Percentiles rank a stretch among this genome's conserved stretches.
These are phyloP conservation scores for Pseudopleuronectes americanus DNA, from an alignment of 2,797 vertebrate species.

Conservation along the genomic window DNA sequence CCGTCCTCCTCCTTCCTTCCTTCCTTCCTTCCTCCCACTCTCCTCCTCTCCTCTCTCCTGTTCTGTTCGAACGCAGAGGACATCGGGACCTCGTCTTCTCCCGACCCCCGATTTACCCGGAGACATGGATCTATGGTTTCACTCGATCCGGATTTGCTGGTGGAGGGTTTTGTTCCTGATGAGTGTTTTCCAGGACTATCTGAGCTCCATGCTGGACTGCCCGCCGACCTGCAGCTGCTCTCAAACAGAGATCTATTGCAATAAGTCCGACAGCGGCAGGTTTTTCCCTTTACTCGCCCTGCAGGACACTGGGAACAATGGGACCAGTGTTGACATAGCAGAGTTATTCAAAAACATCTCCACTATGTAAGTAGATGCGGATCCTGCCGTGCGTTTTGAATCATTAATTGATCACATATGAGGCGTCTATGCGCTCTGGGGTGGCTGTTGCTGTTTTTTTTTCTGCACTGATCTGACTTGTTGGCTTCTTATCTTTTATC, in stretches of 20 bases:
- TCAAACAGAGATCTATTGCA: constrained; percentile 95
- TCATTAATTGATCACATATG: constrained; percentile 46
- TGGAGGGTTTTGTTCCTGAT: constrained; percentile 96
- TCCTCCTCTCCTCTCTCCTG: constrained; percentile 50
- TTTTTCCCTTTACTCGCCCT: constrained; percentile 96
- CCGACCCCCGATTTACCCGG: constrained; percentile 80
- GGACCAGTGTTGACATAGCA: constrained; percentile 92
- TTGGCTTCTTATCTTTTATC: constrained; percentile 32
- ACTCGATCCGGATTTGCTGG: constrained; percentile 92
- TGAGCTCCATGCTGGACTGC: constrained; percentile 95
- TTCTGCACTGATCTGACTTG: constrained; percentile 40
- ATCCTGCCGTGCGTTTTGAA: constrained; percentile 39
- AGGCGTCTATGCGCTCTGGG: constrained; percentile 31
- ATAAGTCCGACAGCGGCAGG: constrained; percentile 94
- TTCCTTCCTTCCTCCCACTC: constrained; percentile 58
- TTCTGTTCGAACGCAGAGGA: constrained; percentile 76
- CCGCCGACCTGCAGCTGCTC: constrained; percentile 97
- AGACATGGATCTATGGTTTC: constrained; percentile 96
- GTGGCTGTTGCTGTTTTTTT: constrained; percentile 44
- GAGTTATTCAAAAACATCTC: constrained; percentile 97
- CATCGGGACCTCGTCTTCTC: constrained; percentile 71
- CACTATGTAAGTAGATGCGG: constrained; percentile 91
- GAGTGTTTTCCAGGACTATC: constrained; percentile 94
- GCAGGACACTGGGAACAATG: constrained; percentile 89
- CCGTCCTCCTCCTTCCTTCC: constrained; percentile 48